These are phyloP conservation scores for Macaria liturata DNA, from an alignment of 2,888 invertebrate species.

Conservation along the genomic window DNA sequence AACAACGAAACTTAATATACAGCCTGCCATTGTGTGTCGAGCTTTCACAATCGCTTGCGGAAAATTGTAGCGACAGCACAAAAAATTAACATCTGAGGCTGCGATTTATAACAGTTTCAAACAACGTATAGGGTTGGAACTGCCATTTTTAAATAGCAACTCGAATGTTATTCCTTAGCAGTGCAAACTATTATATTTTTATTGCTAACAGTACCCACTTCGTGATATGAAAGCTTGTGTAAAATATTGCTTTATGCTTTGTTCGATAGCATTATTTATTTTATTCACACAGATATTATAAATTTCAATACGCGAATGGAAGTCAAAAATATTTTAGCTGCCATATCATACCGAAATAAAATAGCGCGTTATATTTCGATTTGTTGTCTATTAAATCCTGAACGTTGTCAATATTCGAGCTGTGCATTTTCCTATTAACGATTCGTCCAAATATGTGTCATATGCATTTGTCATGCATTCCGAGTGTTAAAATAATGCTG, in stretches of 20 bases:
- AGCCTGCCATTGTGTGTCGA: conserved; percentile 45
- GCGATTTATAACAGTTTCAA: conserved; percentile 9
- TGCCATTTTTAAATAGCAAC: conserved; percentile 18
- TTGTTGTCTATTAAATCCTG: conserved; percentile 6
- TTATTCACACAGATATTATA: conserved; percentile 33
- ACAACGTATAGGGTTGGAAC: conserved; percentile 5
- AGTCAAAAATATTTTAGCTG: conserved; percentile 16
- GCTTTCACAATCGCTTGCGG: conserved; percentile 49
- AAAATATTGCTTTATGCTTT: conserved; percentile 44
- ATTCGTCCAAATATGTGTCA: conserved; percentile 2
- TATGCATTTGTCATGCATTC: too few relatives aligned
- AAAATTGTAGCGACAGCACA: conserved; percentile 25
- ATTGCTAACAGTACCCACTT: conserved; percentile 34
- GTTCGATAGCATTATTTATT: conserved; percentile 43
- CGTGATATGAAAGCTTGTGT: conserved; percentile 42
- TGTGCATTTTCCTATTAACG: conserved; percentile 1
- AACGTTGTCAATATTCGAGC: not conserved
- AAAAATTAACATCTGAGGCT: conserved; percentile 22
- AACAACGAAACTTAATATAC: conserved; percentile 52
- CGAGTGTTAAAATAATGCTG: not conserved
- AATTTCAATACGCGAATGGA: conserved; percentile 31
- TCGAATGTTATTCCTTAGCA: conserved; percentile 13
- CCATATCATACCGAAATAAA: conserved; percentile 7
- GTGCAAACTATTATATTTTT: conserved; percentile 17
- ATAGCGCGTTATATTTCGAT: conserved; percentile 6